phyloP scores from a whole-genome alignment of 2,797 vertebrate species.

The Schizopygopsis pylzovi region DNA sequence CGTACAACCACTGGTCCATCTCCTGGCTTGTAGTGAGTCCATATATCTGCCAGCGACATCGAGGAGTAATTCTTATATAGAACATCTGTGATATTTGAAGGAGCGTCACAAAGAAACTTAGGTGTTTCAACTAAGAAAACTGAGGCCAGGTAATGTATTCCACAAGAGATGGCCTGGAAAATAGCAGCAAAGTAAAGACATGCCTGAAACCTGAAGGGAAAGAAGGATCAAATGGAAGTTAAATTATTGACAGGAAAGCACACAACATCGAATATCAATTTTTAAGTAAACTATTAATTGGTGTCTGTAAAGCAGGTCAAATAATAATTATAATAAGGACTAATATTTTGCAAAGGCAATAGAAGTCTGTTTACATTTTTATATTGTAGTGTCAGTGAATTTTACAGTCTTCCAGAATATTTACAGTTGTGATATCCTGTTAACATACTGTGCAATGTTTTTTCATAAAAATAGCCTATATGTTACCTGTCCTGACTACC shows the following conservation, averaged over 20 bases:
- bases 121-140: constrained; percentile 91
- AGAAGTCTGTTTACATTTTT: background rate
- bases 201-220: constrained; percentile 85
- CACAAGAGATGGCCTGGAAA: constrained; percentile 91
- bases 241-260: background rate
- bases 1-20: constrained; percentile 78
- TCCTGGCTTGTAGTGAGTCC: constrained; percentile 73
- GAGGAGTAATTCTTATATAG: constrained; percentile 80
- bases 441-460: background rate
- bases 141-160: constrained; percentile 92
- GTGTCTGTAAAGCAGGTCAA: background rate
- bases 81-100: constrained; percentile 82
- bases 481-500: background rate
- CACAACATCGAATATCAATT: background rate
- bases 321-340: background rate
- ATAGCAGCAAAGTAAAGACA: constrained; percentile 88
- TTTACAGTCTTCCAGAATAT: background rate
- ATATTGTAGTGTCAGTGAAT: background rate
- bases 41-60: constrained; percentile 77
- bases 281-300: background rate
- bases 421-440: background rate
- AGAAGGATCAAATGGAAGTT: constrained; percentile 36
- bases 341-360: background rate
- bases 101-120: constrained; percentile 80
- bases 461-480: too few species aligned